These are phyloP conservation scores for Eupithecia dodoneata DNA, from an alignment of 2,888 invertebrate species.

Conservation along the genomic window DNA sequence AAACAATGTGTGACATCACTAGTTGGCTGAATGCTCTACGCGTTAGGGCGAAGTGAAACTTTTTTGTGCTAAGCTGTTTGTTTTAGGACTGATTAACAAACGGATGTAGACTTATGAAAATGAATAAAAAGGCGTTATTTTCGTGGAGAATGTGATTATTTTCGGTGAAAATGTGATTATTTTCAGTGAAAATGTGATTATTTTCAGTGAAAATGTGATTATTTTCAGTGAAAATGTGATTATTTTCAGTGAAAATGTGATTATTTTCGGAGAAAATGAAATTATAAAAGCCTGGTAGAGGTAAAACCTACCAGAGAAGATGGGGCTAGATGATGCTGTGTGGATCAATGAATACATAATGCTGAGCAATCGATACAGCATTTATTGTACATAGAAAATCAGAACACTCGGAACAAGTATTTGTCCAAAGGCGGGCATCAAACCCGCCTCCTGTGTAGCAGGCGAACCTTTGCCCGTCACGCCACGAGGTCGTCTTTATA, in stretches of 20 bases:
- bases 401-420: no score
- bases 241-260: neutral
- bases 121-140: slow-evolving; percentile 4
- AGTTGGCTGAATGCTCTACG: slow-evolving; percentile 17
- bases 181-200: neutral
- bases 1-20: slow-evolving; percentile 13
- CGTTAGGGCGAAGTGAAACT: slow-evolving; percentile 30
- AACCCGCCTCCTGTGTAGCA: no score
- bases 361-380: no score
- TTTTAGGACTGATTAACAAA: slow-evolving; percentile 29
- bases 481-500: no score
- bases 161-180: neutral
- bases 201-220: neutral
- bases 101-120: slow-evolving; percentile 4
- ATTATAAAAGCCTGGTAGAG: neutral
- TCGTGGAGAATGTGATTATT: neutral
- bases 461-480: no score
- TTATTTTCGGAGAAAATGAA: neutral
- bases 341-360: no score
- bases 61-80: slow-evolving; percentile 28
- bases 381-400: no score
- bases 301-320: neutral
- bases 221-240: neutral
- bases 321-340: neutral
- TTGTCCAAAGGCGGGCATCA: no score